Evolutionary conservation across 1,140 invertebrate genomes (phyloP), one percentile per base, ranked within the genome.

Genomic region (Drosophila parabipectinata): DNA sequence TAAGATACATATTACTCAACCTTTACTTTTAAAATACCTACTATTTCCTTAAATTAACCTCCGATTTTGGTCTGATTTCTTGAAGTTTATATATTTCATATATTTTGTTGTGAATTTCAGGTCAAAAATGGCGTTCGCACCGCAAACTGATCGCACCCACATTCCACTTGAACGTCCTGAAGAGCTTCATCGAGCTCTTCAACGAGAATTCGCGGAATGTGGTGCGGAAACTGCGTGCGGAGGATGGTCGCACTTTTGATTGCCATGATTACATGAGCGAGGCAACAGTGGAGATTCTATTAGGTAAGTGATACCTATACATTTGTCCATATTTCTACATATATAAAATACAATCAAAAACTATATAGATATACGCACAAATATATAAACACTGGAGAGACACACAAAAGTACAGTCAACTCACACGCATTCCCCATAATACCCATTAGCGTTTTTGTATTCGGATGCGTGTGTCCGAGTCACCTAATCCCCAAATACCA

Each of bases 211-310:
- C 95, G 10, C 93, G 93, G 30, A 94, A 94, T 45, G 95, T 96
- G 5, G 95, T 96, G 4, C 93, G 95, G 63, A 94, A 93, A 74
- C 90, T 94, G 72, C 93, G 94, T 84, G 94, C 95, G 68, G 95
- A 96, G 92, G 91, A 92, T 37, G 93, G 93, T 50, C 95, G 95
- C 75, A 93, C 93, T 30, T 96, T 96, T 90, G 96, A 97, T 84
- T 94, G 94, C 78, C 96, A 97, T 79, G 95, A 97, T 87, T 96
- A 96, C 92, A 96, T 97, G 96, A 96, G 95, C 77, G 96, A 96
- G 83, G 95, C 95, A 55, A 97, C 96, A 12, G 96, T 97, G 1
- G 96, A 97, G 92, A 96, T 96, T 71, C 93, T 97, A 48, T 92
- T 97, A 58, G 95, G 95, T 95, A 93, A 93, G 93, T 93, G 74